Evolutionary conservation across 35 echinoderm and acorn worm genomes (phyloP).

Genomic region (Eucidaris tribuloides): DNA sequence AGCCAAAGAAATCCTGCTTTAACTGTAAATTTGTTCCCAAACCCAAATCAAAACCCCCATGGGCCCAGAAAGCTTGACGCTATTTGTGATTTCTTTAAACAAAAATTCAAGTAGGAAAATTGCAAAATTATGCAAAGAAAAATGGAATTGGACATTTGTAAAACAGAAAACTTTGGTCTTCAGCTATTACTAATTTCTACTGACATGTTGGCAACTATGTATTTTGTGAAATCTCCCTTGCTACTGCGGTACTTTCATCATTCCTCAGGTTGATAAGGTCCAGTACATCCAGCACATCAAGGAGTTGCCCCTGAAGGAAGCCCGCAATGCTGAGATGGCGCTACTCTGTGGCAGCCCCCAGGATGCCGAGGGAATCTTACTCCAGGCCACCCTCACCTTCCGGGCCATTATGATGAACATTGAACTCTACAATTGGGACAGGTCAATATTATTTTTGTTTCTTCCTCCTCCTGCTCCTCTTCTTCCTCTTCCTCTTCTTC

Average conservation of each 20-base stretch:
- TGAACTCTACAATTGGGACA: conserved; percentile 95
- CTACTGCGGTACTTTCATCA: not conserved
- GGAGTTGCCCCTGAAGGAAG: conserved; percentile 91
- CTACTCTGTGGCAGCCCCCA: conserved; percentile 87
- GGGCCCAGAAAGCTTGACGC: too few species aligned
- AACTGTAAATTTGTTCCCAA: too few species aligned
- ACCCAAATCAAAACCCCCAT: too few species aligned
- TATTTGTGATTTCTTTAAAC: too few species aligned
- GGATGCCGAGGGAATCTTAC: conserved; percentile 88
- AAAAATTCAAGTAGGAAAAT: too few species aligned
- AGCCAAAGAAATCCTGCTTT: too few species aligned
- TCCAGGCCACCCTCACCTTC: conserved; percentile 83
- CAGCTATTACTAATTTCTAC: too few species aligned
- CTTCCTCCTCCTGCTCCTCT: not conserved
- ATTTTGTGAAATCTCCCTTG: too few species aligned
- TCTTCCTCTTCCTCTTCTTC: not conserved
- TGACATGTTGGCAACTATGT: too few species aligned
- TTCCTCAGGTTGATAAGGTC: conserved; percentile 95
- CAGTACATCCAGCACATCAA: conserved; percentile 97
- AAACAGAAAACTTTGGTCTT: too few species aligned
- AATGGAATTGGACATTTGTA: too few species aligned
- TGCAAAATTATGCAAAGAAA: too few species aligned
- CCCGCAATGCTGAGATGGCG: conserved; percentile 93
- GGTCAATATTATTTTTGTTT: conserved; percentile 42
- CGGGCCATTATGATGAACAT: conserved; percentile 97